phyloP scores from a whole-genome alignment of 1,140 invertebrate genomes.

The Scaptomyza montana region DNA sequence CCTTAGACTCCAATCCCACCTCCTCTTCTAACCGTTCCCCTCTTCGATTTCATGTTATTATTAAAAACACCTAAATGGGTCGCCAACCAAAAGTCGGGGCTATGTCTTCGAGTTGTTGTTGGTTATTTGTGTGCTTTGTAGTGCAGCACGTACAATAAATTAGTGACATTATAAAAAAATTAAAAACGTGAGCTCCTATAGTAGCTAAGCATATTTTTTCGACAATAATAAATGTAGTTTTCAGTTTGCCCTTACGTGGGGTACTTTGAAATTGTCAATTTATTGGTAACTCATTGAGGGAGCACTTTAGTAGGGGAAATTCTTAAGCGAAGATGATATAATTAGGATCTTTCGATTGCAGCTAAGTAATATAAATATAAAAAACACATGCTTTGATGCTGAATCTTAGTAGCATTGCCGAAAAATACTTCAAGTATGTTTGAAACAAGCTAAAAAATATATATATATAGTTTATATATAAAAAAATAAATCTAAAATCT shows the following conservation, averaged over 20 bases:
- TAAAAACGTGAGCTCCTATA: conserved; percentile 76
- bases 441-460: no score
- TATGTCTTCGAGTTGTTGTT: conserved; percentile 31
- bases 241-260: neutral
- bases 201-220: conserved; percentile 67
- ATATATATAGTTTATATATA: no score
- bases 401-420: no score
- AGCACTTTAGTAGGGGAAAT: neutral
- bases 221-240: conserved; percentile 51
- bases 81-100: conserved; percentile 28
- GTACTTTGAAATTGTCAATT: neutral
- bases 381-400: no score
- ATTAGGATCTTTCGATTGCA: no score
- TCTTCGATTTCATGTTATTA: conserved; percentile 60
- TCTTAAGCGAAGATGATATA: no score
- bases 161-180: conserved; percentile 81
- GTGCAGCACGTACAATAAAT: conserved; percentile 81
- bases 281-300: neutral
- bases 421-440: no score
- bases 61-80: conserved; percentile 79
- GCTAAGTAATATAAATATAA: no score
- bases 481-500: no score
- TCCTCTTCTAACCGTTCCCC: neutral
- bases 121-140: conserved; percentile 64
- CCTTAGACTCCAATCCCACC: neutral